A percentile compares a stretch with the other conserved stretches of the same genome.
Evolutionary conservation across 1,140 invertebrate species (phyloP).

Genomic region (Thalassaphorura encarpata): DNA sequence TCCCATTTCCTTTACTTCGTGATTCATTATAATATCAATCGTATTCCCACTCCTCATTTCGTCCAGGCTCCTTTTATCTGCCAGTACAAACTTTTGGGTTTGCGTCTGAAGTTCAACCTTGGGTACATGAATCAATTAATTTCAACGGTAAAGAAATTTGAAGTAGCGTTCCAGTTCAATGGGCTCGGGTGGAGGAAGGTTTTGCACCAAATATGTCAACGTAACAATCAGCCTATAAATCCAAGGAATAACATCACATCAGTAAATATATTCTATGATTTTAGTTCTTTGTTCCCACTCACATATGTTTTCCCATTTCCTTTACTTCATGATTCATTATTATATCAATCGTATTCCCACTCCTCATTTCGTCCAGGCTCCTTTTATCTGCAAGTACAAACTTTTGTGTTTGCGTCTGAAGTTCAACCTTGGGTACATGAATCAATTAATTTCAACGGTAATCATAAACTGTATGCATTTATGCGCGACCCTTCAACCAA

Average conservation of each 20-base stretch:
- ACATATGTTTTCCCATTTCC: constrained; percentile 95
- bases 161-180: constrained; percentile 86
- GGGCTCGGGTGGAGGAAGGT: constrained; percentile 42
- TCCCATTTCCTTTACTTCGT: constrained; percentile 97
- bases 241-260: neutral
- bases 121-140: no score
- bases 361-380: constrained; percentile 29
- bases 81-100: constrained; percentile 63
- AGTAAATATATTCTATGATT: neutral
- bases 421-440: constrained; percentile 79
- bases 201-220: constrained; percentile 67
- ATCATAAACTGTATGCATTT: no score
- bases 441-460: no score
- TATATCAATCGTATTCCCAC: neutral
- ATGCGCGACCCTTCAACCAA: no score
- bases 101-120: constrained; percentile 86
- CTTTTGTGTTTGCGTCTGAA: constrained; percentile 82
- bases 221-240: constrained; percentile 78
- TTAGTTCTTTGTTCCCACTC: constrained; percentile 36
- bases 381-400: constrained; percentile 55
- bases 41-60: constrained; percentile 67
- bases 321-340: constrained; percentile 44
- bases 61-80: constrained; percentile 44
- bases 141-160: no score
- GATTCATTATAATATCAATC: constrained; percentile 88